Base-by-base conservation (phyloP, 2,113 vertebrate genomes). In the Notarius lentiginosus region DNA sequence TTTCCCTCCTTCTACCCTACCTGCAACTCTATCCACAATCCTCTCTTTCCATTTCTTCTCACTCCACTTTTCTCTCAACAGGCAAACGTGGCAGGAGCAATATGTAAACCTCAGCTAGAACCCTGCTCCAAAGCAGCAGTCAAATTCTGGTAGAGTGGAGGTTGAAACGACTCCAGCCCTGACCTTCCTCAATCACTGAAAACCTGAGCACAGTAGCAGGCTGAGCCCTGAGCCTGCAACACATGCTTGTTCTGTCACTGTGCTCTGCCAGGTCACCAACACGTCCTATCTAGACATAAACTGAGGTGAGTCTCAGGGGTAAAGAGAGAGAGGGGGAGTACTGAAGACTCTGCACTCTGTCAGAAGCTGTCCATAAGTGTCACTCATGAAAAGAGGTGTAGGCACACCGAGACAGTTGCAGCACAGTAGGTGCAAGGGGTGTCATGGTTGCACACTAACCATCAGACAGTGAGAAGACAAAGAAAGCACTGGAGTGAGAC, bases 171-270 rank as follows among this genome's bases (percentile, higher is more conserved):
- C 91, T 91, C 91, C 89, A 88, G 91, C 91, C 89, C 89, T 94
- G 93, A 94, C 94, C 93, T 94, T 94, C 93, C 92, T 92, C 91
- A 92, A 88, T 92, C 91, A 91, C 82, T 72, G 84, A 79, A 82
- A 63, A 90, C 92, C 91, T 58, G 82, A 88, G 93, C n/a, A 92
- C 84, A 83, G 87, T 83, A 92, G 89, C 91, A 91, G 91, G 90
- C 92, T 92, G 90, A 90, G 93, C 92, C 87, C 89, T 91, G 92
- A 90, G 93, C 92, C 92, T 92, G 70, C 90, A 86, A 86, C 89
- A 89, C 89, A 88, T 81, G 86, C 88, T 76, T 75, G 81, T 84
- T 84, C 82, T 86, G 65, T 88, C 83, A 91, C 79, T 89, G 83
- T 51, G 66, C 55, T 82, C 85, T 60, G n/a, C 68, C 41, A 27